These are phyloP conservation scores for Incurvaria masculella DNA, from an alignment of 2,888 invertebrate species.

Conservation along the genomic window DNA sequence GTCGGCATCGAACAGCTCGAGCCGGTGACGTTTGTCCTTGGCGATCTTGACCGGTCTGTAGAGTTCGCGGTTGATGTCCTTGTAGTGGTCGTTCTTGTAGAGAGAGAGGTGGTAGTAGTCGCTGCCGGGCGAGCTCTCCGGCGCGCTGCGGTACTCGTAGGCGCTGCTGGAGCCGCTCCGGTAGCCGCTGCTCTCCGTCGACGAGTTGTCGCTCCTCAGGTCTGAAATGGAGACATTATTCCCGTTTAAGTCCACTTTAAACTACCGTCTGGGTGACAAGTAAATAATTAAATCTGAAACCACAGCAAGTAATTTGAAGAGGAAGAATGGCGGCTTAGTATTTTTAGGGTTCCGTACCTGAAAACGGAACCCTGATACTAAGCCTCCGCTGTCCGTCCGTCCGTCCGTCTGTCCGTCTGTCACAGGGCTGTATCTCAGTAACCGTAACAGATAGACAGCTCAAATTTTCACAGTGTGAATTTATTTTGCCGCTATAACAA, in stretches of 20 bases:
- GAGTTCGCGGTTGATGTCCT: slow-evolving; percentile 44
- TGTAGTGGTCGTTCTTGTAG: slow-evolving; percentile 52
- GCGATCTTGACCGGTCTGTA: slow-evolving; percentile 51
- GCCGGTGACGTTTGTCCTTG: slow-evolving; percentile 45
- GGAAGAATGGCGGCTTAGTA: too few species aligned
- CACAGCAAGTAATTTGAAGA: too few species aligned
- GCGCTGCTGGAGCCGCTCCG: slow-evolving; percentile 41
- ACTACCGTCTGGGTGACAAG: slow-evolving; percentile 21
- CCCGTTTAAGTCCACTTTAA: slow-evolving; percentile 18
- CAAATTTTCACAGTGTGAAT: too few species aligned
- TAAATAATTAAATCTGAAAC: too few species aligned
- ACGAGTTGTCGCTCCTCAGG: slow-evolving; percentile 45
- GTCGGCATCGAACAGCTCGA: slow-evolving; percentile 38
- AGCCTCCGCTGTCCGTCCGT: too few species aligned
- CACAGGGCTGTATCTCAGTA: too few species aligned
- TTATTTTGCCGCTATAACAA: too few species aligned
- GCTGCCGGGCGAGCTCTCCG: slow-evolving; percentile 30
- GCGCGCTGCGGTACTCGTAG: slow-evolving; percentile 33
- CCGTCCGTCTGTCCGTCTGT: too few species aligned
- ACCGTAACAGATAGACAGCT: too few species aligned
- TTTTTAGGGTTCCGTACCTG: too few species aligned
- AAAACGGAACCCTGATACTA: too few species aligned
- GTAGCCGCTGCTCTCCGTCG: slow-evolving; percentile 48
- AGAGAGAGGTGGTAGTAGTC: slow-evolving; percentile 46
- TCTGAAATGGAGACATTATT: not conserved